phyloP scores from a whole-genome alignment of 2,113 vertebrate species.

The Gnathonemus echidnorhynchus region DNA sequence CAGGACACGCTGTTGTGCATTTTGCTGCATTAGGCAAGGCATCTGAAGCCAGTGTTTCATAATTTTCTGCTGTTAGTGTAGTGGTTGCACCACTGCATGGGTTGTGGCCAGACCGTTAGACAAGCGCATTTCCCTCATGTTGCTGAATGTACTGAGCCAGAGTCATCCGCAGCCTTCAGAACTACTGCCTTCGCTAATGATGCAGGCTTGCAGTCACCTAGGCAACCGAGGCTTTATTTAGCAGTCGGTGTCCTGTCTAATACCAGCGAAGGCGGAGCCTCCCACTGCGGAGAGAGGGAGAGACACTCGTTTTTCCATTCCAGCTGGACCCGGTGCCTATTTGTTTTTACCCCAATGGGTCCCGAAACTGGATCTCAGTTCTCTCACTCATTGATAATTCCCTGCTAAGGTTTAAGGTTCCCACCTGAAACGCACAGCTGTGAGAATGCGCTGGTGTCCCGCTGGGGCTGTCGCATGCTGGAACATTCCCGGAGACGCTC shows the following conservation, averaged over 20 bases:
- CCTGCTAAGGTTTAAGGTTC: background rate
- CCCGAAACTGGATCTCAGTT: background rate
- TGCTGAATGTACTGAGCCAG: conserved; percentile 9
- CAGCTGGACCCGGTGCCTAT: background rate
- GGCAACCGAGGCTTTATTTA: conserved; percentile 30
- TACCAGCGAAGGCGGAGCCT: background rate
- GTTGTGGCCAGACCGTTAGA: background rate
- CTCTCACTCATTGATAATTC: background rate
- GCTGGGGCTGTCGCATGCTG: background rate
- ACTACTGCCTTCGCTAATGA: conserved; percentile 32
- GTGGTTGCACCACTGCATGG: background rate
- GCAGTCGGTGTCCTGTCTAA: conserved; percentile 20
- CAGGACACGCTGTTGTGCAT: background rate
- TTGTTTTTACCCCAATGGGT: background rate
- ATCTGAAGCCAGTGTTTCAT: background rate
- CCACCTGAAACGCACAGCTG: background rate
- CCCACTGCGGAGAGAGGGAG: background rate
- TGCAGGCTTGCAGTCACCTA: conserved; percentile 32
- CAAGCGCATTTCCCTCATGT: background rate
- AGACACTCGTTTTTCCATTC: background rate
- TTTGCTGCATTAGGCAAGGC: background rate
- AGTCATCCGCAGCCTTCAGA: conserved; percentile 6
- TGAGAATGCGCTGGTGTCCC: background rate
- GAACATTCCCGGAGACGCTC: background rate
- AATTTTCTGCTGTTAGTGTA: background rate